Base-by-base conservation (phyloP, 1,140 invertebrate genomes). In the Achatina immaculata region DNA sequence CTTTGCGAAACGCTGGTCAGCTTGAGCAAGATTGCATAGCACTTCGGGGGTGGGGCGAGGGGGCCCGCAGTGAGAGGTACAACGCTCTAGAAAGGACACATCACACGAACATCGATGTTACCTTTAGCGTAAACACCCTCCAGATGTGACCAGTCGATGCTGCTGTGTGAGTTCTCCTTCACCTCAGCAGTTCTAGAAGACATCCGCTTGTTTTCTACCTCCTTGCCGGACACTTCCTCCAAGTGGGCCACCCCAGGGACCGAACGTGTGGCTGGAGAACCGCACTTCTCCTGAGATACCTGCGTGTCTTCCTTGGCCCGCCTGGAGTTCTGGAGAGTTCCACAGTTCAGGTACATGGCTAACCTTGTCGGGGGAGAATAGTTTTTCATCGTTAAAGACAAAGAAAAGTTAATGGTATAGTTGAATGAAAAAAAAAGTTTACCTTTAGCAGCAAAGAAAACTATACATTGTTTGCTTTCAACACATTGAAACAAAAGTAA, bases 271-370 rank as follows among this genome's bases (percentile, higher is more conserved):
- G 36, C 0, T 4, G 68, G 11, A 1, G 36, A n/a, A 9, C n/a
- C 68, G 6, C 1, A 40, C 11, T 24, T 69, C 11, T 69, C 36
- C 68, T 40, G 36, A 4, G 7, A 16, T 34, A 31, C 58, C 6
- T 34, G 58, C 19, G 7, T 2, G 1, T 62, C n/a, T 42, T 69
- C 36, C 68, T 9, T 69, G 68, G 36, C 36, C 40, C 38, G 36
- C 19, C 40, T 40, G 7, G 68, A 1, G 36, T 69, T 69, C 14
- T 3, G 36, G 7, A 69, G 42, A 4, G 1, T 43, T 11, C 68
- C 68, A 43, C 68, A 69, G 68, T 69, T 69, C 4, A 69, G 68
- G n/a, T 69, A 69, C 68, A 69, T 69, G 68, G 68, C 68, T 69
- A 69, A 28, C 68, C 68, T 69, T 34, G 48, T n/a, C n/a, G n/a